Conservation (phyloP, 2,797 vertebrate genomes). For the Esox lucius region DNA sequence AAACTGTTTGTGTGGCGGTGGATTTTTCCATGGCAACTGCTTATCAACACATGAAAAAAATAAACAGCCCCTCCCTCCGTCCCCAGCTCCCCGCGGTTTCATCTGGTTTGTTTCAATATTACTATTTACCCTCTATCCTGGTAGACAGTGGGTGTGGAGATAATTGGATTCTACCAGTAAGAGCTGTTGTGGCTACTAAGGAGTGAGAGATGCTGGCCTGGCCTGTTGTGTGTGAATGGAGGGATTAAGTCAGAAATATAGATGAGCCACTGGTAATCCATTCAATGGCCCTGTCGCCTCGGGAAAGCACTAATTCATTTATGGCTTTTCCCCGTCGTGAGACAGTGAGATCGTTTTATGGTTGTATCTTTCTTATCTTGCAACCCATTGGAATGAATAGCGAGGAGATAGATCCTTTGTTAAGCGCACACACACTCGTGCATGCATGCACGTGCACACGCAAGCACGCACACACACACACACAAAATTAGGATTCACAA, state of each 20-base stretch:
- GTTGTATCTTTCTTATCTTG: slow-evolving; percentile 52
- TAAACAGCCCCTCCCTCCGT: not conserved
- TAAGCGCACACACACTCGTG: slow-evolving; percentile 26
- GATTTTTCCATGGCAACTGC: slow-evolving; percentile 69
- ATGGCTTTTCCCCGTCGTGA: slow-evolving; percentile 62
- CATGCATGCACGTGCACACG: slow-evolving; percentile 9
- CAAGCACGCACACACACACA: slow-evolving; percentile 26
- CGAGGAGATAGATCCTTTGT: slow-evolving; percentile 49
- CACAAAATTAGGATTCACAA: slow-evolving; percentile 62
- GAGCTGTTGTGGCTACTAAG: slow-evolving; percentile 38
- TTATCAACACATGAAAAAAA: slow-evolving; percentile 13
- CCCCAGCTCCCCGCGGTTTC: too few species aligned
- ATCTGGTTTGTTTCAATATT: slow-evolving; percentile 21
- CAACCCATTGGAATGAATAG: slow-evolving; percentile 60
- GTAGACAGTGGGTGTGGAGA: slow-evolving; percentile 36
- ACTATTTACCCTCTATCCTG: slow-evolving; percentile 54
- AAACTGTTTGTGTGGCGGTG: slow-evolving; percentile 54
- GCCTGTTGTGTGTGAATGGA: slow-evolving; percentile 14
- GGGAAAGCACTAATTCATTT: slow-evolving; percentile 74
- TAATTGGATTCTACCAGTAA: slow-evolving; percentile 57
- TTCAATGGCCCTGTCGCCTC: slow-evolving; percentile 52
- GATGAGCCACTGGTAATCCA: slow-evolving; percentile 58
- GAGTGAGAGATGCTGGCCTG: too few species aligned
- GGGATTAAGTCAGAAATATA: slow-evolving; percentile 60
- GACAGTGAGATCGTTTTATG: slow-evolving; percentile 72